phyloP scores from a whole-genome alignment of 1,140 invertebrate species.

The Tetramorium parvispinum region DNA sequence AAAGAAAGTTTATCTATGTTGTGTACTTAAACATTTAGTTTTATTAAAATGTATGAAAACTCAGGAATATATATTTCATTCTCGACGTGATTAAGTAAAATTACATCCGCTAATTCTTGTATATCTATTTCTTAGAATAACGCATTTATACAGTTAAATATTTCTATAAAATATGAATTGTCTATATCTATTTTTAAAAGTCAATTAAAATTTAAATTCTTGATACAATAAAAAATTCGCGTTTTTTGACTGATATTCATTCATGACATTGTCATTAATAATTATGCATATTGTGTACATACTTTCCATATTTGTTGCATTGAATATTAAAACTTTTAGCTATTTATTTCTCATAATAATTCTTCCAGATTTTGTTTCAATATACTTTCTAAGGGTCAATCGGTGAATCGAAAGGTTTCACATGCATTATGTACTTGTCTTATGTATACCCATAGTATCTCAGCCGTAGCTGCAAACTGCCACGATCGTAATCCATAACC shows the following conservation, averaged over 20 bases:
- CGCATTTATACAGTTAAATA: background rate
- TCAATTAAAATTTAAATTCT: background rate
- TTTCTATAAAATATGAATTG: background rate
- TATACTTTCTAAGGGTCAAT: constrained; percentile 5
- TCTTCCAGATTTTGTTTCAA: background rate
- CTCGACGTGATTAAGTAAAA: background rate
- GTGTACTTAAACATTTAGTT: background rate
- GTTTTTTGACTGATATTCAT: background rate
- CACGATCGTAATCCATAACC: constrained; percentile 76
- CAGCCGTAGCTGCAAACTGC: constrained; percentile 40
- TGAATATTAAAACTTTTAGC: background rate
- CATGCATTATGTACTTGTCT: constrained; percentile 22
- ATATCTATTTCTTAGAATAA: background rate
- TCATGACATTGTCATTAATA: background rate
- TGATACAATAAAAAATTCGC: background rate
- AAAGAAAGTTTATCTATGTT: background rate
- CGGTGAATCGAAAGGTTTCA: constrained; percentile 21
- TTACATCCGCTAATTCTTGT: background rate
- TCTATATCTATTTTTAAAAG: background rate
- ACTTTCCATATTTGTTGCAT: background rate
- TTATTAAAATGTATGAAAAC: background rate
- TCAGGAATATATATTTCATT: background rate
- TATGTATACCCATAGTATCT: background rate
- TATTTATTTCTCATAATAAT: background rate
- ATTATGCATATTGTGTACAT: background rate